These are phyloP conservation scores for Sialia sialis DNA, from an alignment of 2,113 vertebrate species.

Conservation along the genomic window DNA sequence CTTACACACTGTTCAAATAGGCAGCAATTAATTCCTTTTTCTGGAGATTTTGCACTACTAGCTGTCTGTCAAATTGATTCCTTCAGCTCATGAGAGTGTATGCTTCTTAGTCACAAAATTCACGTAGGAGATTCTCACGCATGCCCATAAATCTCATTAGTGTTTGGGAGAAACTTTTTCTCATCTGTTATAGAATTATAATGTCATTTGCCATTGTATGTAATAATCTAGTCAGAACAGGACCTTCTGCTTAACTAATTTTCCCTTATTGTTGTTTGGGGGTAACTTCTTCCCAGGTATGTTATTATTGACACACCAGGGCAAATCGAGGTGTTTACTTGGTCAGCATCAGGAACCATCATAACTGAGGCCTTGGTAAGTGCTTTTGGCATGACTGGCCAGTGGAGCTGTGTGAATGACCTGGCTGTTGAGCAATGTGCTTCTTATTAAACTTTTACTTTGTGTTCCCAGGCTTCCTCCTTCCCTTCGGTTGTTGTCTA, in stretches of 20 bases:
- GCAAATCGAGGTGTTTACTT: slow-evolving; percentile 98
- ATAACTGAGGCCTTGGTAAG: slow-evolving; percentile 94
- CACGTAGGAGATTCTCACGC: background rate
- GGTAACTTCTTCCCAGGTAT: slow-evolving; percentile 73
- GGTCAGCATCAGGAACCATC: slow-evolving; percentile 97
- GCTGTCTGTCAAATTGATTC: background rate
- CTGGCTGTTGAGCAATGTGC: background rate
- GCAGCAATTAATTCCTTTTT: background rate
- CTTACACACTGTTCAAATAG: background rate
- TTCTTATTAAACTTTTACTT: background rate
- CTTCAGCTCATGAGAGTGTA: background rate
- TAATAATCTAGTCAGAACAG: background rate
- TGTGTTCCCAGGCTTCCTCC: slow-evolving; percentile 83
- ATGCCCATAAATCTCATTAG: background rate
- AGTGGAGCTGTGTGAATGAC: background rate
- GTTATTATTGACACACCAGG: slow-evolving; percentile 97
- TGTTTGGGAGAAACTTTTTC: background rate
- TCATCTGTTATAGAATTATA: background rate
- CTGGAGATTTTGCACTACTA: background rate
- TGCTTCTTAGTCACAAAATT: background rate
- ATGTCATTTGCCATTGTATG: background rate
- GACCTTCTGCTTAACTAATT: background rate
- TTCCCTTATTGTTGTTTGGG: background rate
- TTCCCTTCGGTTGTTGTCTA: slow-evolving; percentile 93
- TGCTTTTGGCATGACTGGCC: background rate